A percentile compares a stretch with the other conserved stretches of the same genome.
phyloP scores from a whole-genome alignment of 37 sponge, comb jelly and placozoan genomes.

The Diacarnus erythraeanus region DNA sequence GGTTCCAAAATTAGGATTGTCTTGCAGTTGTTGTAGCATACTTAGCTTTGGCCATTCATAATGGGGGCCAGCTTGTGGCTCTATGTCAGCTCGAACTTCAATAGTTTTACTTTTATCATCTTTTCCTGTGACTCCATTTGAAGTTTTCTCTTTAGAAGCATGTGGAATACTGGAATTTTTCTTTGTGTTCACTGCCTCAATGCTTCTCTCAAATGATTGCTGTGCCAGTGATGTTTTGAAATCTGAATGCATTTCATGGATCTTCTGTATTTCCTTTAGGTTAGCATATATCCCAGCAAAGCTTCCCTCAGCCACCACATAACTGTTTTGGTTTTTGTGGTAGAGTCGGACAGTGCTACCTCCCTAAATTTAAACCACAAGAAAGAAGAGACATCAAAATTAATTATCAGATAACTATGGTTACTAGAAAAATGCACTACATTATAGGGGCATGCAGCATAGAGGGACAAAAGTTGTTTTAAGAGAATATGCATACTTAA shows the following conservation, averaged over 20 bases:
- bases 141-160: not conserved
- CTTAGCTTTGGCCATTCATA: not conserved
- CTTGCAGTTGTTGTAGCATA: not conserved
- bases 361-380: not conserved
- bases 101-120: not conserved
- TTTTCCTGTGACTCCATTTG: not conserved
- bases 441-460: too few relatives aligned
- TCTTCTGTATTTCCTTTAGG: not conserved
- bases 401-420: not conserved
- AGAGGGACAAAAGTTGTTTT: too few relatives aligned
- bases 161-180: not conserved
- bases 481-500: not conserved
- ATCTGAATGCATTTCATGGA: not conserved
- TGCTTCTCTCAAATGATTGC: not conserved
- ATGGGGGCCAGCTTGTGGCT: not conserved
- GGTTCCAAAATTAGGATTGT: not conserved
- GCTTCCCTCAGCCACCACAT: constrained; percentile 2
- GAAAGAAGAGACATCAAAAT: not conserved
- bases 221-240: not conserved
- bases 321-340: not conserved
- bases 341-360: constrained; percentile 4
- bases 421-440: too few relatives aligned
- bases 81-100: not conserved
- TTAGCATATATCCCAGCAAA: not conserved
- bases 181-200: too few relatives aligned